Evolutionary conservation across 1,140 invertebrate species (phyloP).

Genomic region (Aleiodes sp.): DNA sequence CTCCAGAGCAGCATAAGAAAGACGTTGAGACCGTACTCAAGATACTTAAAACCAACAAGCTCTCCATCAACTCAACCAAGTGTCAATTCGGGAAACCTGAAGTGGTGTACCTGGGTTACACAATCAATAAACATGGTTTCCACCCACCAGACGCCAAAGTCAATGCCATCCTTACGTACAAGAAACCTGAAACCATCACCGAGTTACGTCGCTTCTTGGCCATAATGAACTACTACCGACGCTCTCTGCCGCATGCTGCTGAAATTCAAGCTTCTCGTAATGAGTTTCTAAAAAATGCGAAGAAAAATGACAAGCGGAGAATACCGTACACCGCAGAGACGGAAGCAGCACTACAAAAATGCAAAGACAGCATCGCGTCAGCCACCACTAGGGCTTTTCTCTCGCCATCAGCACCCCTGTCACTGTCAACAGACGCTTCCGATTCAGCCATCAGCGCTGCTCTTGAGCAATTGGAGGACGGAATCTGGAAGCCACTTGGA

Average conservation of each 20-base stretch:
- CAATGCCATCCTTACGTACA: conserved; percentile 34
- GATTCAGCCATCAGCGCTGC: conserved; percentile 35
- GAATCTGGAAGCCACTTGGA: conserved; percentile 33
- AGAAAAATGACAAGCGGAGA: conserved; percentile 46
- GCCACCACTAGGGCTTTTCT: conserved; percentile 22
- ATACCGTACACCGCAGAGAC: conserved; percentile 49
- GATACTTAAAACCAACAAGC: background rate
- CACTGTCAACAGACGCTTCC: conserved; percentile 34
- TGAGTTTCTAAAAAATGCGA: conserved; percentile 35
- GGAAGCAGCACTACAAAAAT: conserved; percentile 51
- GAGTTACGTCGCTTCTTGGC: conserved; percentile 58
- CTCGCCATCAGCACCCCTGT: background rate
- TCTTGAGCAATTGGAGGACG: conserved; percentile 35
- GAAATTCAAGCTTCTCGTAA: conserved; percentile 41
- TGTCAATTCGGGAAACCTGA: background rate
- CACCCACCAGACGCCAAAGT: conserved; percentile 35
- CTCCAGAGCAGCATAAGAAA: conserved; percentile 34
- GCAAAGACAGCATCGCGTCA: conserved; percentile 52
- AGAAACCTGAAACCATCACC: conserved; percentile 44
- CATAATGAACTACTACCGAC: conserved; percentile 57
- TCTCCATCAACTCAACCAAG: conserved; percentile 20
- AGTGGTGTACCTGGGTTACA: conserved; percentile 47
- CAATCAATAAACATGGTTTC: conserved; percentile 47
- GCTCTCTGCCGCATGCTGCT: conserved; percentile 45
- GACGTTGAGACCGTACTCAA: conserved; percentile 26